Conservation (phyloP, 2,113 vertebrate genomes). For the Dicrurus megarhynchus region DNA sequence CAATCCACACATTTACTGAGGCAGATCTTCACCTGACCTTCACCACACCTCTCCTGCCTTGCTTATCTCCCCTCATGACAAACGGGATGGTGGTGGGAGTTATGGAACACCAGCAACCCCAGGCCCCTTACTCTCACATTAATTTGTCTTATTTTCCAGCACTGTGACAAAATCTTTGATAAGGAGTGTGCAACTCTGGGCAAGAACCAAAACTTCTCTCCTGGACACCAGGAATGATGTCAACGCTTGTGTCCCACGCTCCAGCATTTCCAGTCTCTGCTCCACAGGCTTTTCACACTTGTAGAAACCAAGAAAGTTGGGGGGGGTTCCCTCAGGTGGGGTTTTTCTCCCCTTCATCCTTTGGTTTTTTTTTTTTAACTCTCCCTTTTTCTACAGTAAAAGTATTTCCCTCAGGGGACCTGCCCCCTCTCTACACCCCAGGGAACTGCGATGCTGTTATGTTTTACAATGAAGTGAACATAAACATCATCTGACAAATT, state of each 20-base stretch:
- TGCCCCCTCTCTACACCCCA: neutral
- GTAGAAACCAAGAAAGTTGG: neutral
- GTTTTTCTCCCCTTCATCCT: fast-evolving
- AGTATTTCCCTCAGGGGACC: neutral
- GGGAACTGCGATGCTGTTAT: neutral
- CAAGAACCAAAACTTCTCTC: neutral
- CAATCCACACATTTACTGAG: neutral
- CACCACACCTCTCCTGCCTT: neutral
- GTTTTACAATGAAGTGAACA: neutral
- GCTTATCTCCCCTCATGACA: neutral
- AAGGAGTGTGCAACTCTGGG: neutral
- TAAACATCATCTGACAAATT: neutral
- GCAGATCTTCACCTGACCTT: neutral
- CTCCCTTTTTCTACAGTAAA: neutral
- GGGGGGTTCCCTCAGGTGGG: too few relatives aligned
- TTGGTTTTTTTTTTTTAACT: neutral
- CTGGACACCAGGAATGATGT: neutral
- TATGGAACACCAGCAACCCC: neutral
- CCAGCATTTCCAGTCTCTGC: neutral
- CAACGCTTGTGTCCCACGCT: fast-evolving
- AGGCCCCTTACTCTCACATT: neutral
- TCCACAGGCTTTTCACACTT: neutral
- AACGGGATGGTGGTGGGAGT: neutral
- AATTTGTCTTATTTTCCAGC: neutral
- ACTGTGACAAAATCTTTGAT: neutral